Percentiles rank a stretch among this genome's conserved stretches.
phyloP scores from a whole-genome alignment of 2,113 vertebrate genomes.

The Vanacampus margaritifer region DNA sequence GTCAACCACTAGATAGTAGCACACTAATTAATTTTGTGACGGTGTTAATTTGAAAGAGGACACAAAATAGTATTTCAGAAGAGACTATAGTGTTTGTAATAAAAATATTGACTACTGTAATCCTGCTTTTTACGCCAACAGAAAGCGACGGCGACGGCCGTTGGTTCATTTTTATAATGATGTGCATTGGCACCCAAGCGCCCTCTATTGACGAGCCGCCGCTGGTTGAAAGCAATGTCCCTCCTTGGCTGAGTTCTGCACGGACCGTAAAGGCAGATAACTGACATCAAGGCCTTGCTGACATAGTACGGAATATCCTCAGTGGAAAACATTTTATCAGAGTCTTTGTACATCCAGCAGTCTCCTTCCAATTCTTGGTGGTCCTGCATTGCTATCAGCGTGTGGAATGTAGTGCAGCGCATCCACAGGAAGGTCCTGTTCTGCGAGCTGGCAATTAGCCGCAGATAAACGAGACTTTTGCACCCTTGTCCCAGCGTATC shows the following conservation, averaged over 20 bases:
- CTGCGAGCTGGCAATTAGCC: constrained; percentile 71
- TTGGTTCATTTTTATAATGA: no score
- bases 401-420: constrained; percentile 66
- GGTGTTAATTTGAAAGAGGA: no score
- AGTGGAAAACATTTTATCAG: constrained; percentile 67
- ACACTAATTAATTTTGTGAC: no score
- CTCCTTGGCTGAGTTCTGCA: background rate
- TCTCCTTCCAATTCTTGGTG: constrained; percentile 71
- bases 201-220: no score
- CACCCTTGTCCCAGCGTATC: constrained; percentile 52
- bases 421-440: constrained; percentile 47
- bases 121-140: no score
- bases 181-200: no score
- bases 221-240: background rate
- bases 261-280: background rate
- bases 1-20: no score
- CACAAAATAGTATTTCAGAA: no score
- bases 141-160: no score
- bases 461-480: constrained; percentile 70
- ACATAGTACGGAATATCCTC: constrained; percentile 6
- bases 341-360: constrained; percentile 62
- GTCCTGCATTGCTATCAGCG: constrained; percentile 70
- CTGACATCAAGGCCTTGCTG: background rate
- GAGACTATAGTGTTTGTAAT: no score
- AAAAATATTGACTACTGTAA: no score